A percentile compares a stretch with the other conserved stretches of the same genome.
Conservation (phyloP, 37 sponge, comb jelly and placozoan genomes). For the Ianthella basta region DNA sequence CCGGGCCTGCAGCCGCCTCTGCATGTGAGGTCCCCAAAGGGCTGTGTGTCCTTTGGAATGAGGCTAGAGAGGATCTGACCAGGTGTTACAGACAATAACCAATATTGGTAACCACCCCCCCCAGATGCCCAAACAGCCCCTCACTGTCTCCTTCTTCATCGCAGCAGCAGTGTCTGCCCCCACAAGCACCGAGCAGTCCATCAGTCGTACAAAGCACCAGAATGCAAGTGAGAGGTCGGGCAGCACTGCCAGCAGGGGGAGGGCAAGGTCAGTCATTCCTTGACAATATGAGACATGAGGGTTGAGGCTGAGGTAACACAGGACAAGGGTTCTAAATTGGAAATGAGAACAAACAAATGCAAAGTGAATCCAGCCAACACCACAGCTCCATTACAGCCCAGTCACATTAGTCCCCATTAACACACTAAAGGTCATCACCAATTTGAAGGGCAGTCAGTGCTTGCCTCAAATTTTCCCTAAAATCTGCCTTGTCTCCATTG, state of each 20-base stretch:
- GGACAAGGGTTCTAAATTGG: neutral
- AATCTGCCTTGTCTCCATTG: neutral
- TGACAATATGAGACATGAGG: neutral
- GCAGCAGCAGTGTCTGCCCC: constrained; percentile 29
- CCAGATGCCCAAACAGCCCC: too few relatives aligned
- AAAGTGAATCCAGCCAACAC: too few relatives aligned
- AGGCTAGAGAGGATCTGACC: too few relatives aligned
- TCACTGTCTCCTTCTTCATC: constrained; percentile 66
- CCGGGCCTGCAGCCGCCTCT: too few relatives aligned
- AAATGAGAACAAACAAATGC: too few relatives aligned
- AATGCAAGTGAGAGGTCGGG: constrained; percentile 71
- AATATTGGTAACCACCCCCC: too few relatives aligned
- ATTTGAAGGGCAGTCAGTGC: neutral
- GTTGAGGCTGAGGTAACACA: constrained; percentile 25
- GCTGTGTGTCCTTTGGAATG: too few relatives aligned
- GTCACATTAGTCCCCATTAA: too few relatives aligned
- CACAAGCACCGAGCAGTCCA: constrained; percentile 56
- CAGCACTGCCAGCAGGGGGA: constrained; percentile 66
- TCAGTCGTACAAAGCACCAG: constrained; percentile 74
- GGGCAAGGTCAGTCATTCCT: constrained; percentile 85
- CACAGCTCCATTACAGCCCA: too few relatives aligned
- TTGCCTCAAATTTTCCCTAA: constrained; percentile 13
- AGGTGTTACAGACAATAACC: too few relatives aligned
- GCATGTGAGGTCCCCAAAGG: too few relatives aligned
- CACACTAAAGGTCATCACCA: too few relatives aligned